Percentiles rank a stretch among this genome's conserved stretches.
Evolutionary conservation across 2,113 vertebrate species (phyloP).

Genomic region (Platichthys stellatus): DNA sequence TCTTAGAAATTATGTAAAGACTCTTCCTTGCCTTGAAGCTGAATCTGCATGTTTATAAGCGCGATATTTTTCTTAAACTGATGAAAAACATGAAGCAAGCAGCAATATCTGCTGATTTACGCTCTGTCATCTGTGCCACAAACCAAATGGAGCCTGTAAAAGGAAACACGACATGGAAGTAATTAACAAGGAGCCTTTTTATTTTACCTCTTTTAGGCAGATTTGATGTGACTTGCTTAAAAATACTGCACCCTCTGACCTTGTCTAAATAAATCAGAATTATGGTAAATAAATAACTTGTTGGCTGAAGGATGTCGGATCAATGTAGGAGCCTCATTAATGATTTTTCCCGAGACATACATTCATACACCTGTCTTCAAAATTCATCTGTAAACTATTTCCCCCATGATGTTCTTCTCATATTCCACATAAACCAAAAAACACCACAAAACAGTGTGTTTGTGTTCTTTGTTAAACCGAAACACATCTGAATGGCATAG

Average conservation of each 20-base stretch:
- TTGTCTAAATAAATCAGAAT: conserved; percentile 61
- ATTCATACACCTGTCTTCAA: conserved; percentile 8
- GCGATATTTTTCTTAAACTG: conserved; percentile 17
- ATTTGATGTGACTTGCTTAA: conserved; percentile 1
- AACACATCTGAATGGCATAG: conserved; percentile 7
- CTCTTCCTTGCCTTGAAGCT: conserved; percentile 32
- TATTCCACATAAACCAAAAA: not conserved
- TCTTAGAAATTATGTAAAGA: conserved; percentile 47
- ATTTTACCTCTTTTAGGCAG: not conserved
- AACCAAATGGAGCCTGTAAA: not conserved
- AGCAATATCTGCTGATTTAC: not conserved
- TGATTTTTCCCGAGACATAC: conserved; percentile 8
- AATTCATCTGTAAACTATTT: conserved; percentile 43
- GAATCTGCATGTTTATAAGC: conserved; percentile 56
- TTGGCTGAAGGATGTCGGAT: conserved; percentile 58
- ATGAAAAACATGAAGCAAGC: conserved; percentile 12
- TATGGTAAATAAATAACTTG: conserved; percentile 60
- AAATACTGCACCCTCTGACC: conserved; percentile 35
- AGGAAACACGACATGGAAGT: not conserved
- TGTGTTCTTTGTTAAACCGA: not conserved
- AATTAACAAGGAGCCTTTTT: not conserved
- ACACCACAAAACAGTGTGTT: not conserved
- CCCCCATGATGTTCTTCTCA: not conserved
- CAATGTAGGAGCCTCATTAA: conserved; percentile 53
- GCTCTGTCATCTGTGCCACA: not conserved